phyloP scores from a whole-genome alignment of 2,113 vertebrate genomes.

The Oncorhynchus gorbuscha region DNA sequence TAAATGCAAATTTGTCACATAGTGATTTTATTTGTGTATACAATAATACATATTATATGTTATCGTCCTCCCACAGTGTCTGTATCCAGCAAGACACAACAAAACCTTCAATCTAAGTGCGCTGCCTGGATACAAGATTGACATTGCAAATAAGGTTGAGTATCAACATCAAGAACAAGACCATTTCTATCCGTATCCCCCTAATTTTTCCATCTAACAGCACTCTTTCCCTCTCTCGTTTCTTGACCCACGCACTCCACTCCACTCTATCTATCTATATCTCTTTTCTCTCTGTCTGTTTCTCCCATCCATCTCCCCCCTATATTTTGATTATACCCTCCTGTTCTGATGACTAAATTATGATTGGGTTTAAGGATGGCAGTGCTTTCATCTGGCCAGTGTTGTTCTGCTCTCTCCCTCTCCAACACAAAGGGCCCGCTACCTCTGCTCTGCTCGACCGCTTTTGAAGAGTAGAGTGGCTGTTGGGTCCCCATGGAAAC shows the following conservation, averaged over 20 bases:
- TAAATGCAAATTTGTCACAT: no score
- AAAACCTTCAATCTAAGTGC: slow-evolving; percentile 48
- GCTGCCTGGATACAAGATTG: slow-evolving; percentile 29
- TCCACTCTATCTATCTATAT: slow-evolving; percentile 9
- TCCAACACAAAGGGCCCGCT: slow-evolving; percentile 79
- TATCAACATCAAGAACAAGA: slow-evolving; percentile 49
- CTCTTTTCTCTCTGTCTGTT: slow-evolving; percentile 2
- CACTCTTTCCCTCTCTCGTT: slow-evolving; percentile 39
- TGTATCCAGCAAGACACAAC: not conserved
- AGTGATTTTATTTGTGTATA: no score
- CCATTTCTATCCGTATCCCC: slow-evolving; percentile 39
- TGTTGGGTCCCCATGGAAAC: slow-evolving; percentile 81
- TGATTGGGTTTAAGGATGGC: slow-evolving; percentile 86
- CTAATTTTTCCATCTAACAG: slow-evolving; percentile 47
- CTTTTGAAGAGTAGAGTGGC: slow-evolving; percentile 86
- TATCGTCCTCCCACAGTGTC: no score
- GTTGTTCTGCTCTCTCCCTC: slow-evolving; percentile 74
- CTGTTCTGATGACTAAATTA: slow-evolving; percentile 90
- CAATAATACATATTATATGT: no score
- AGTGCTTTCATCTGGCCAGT: slow-evolving; percentile 86
- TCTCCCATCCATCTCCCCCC: slow-evolving; percentile 57
- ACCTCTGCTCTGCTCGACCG: slow-evolving; percentile 69
- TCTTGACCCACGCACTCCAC: slow-evolving; percentile 22
- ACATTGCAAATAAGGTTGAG: slow-evolving; percentile 50
- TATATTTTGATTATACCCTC: slow-evolving; percentile 76